Evolutionary conservation across 2,113 vertebrate species (phyloP).

Genomic region (Gallinago paraguaiae): DNA sequence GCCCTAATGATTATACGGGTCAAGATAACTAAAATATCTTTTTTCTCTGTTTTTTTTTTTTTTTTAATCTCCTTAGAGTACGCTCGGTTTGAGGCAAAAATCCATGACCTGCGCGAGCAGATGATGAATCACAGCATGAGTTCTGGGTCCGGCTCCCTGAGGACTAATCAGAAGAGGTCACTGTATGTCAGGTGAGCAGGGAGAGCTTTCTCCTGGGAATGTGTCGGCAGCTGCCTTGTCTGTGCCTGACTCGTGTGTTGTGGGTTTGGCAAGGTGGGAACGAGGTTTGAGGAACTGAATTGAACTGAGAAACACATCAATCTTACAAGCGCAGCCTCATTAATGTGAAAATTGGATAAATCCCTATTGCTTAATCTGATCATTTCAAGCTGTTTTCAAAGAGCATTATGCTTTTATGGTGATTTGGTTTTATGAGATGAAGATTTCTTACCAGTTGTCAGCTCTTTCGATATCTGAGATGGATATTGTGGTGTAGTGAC

Average conservation of each 20-base stretch:
- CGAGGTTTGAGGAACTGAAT: not conserved
- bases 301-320: not conserved
- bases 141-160: constrained; percentile 93
- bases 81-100: constrained; percentile 96
- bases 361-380: not conserved
- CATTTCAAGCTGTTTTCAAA: not conserved
- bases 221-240: not conserved
- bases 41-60: constrained; percentile 45
- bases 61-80: constrained; percentile 81
- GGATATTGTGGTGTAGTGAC: not conserved
- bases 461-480: not conserved
- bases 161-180: constrained; percentile 96
- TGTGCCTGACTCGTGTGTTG: not conserved
- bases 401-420: not conserved
- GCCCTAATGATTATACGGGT: constrained; percentile 23
- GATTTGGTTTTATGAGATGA: not conserved
- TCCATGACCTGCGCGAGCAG: constrained; percentile 98
- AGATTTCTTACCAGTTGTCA: not conserved
- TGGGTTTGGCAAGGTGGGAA: not conserved
- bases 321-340: not conserved
- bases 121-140: constrained; percentile 99
- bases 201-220: not conserved
- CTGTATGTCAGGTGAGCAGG: constrained; percentile 91
- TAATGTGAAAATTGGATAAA: not conserved
- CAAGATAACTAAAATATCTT: constrained; percentile 43